phyloP scores from a whole-genome alignment of 2,888 invertebrate genomes.

The Diaphora mendica region DNA sequence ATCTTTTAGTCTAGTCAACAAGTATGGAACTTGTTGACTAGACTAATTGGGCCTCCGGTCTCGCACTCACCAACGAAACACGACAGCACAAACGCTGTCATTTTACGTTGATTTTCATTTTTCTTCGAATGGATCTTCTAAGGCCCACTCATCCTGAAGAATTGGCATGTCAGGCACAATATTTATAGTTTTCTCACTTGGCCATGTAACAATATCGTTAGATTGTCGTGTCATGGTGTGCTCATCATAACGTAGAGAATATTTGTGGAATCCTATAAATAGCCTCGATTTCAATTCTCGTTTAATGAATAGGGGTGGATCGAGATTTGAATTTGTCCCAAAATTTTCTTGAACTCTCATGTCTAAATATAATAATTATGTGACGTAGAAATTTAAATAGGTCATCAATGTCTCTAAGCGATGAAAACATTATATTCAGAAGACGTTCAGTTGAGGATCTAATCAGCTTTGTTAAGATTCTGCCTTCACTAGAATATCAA shows the following conservation, averaged over 20 bases:
- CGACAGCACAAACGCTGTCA: too few relatives aligned
- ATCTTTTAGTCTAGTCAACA: too few relatives aligned
- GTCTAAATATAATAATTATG: neutral
- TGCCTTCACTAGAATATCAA: neutral
- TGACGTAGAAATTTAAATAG: neutral
- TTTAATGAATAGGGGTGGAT: neutral
- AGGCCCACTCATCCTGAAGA: neutral
- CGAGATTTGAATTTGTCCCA: neutral
- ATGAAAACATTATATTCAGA: neutral
- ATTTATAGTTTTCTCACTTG: neutral
- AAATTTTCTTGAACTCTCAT: neutral
- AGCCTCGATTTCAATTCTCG: neutral
- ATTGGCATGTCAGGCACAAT: neutral
- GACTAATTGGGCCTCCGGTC: too few relatives aligned
- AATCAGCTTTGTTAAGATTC: neutral
- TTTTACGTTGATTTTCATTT: too few relatives aligned
- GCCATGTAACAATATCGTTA: neutral
- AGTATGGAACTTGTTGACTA: too few relatives aligned
- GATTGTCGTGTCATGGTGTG: neutral
- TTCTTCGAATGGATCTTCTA: neutral
- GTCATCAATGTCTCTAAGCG: too few relatives aligned
- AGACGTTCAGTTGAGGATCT: neutral
- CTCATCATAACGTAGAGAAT: neutral
- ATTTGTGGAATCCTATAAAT: neutral
- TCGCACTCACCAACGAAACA: too few relatives aligned